Base-by-base conservation (phyloP, 37 sponge, comb jelly and placozoan species). In the Oscarella lobularis region DNA sequence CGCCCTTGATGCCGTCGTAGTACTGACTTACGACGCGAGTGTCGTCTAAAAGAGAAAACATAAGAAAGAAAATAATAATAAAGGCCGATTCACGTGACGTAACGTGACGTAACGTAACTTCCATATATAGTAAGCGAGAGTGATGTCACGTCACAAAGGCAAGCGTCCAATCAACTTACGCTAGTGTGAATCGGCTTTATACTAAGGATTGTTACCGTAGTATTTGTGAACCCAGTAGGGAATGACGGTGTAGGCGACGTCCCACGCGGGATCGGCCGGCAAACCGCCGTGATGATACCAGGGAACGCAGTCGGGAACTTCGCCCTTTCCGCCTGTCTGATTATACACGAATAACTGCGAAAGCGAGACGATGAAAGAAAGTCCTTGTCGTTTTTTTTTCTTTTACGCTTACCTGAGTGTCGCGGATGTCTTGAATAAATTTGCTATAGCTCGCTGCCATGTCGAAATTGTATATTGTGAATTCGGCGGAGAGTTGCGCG, bases 251-350 rank as follows among this genome's bases (percentile, higher is more conserved):
- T 68, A 68, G 6, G 71, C 71, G 33, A 14, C 31, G 6, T 35
- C 71, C 71, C 71, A 68, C 4, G 71, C 71, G 33, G 71, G 71
- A 68, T 68, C 71, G 6, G 71, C 71, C 31, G 71, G 71, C 31
- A 14, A 5, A 30, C 71, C 71, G 33, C 71, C 71, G 33, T 68
- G 71, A 14, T 68, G 71, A 14, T 68, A 68, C 71, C 71, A 68
- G 29, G 71, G 71, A 68, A 68, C 71, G 33, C 71, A 68, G 31
- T 68, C 71, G 31, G 71, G 71, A 4, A 68, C 71, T 4, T 32
- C 71, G 6, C 71, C 71, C 6, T 4, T 35, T 20, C 60, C 60
- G 9, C 20, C 20, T 27, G 9, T 48, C 20, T 48, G 14, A 27
- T 48, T 48, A 9, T 9, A 9, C 20, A 48, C 60, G 20, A 48